Evolutionary conservation across 1,140 invertebrate genomes (phyloP).

Genomic region (Drepana arcuata): DNA sequence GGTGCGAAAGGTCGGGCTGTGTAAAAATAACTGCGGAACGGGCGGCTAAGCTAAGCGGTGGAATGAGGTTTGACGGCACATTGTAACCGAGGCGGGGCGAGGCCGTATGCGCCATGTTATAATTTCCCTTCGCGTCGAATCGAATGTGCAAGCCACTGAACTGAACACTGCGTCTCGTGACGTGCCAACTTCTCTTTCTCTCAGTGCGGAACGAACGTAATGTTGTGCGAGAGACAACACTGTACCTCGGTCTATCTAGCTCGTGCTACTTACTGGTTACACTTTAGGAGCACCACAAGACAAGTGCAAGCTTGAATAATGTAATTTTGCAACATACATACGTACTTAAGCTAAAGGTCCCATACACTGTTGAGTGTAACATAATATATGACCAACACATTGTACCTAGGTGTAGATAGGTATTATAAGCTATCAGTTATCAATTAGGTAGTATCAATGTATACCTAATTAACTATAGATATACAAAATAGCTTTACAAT

Average conservation of each 20-base stretch:
- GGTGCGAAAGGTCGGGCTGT: constrained; percentile 70
- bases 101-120: constrained; percentile 66
- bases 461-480: no score
- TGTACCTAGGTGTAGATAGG: no score
- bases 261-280: background rate
- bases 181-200: constrained; percentile 58
- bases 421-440: no score
- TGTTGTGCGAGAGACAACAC: constrained; percentile 22
- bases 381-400: no score
- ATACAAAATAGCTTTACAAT: no score
- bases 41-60: constrained; percentile 63
- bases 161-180: constrained; percentile 47
- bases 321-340: no score
- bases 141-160: constrained; percentile 61
- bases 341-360: no score
- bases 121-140: constrained; percentile 68
- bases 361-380: no score
- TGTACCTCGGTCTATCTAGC: constrained; percentile 5
- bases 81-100: constrained; percentile 66
- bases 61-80: constrained; percentile 70
- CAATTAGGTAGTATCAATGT: no score
- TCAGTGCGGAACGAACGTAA: constrained; percentile 29
- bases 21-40: constrained; percentile 72
- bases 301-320: no score
- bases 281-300: no score